Conservation (phyloP, 1,140 invertebrate species). For the Ctenoplectra terminalis region DNA sequence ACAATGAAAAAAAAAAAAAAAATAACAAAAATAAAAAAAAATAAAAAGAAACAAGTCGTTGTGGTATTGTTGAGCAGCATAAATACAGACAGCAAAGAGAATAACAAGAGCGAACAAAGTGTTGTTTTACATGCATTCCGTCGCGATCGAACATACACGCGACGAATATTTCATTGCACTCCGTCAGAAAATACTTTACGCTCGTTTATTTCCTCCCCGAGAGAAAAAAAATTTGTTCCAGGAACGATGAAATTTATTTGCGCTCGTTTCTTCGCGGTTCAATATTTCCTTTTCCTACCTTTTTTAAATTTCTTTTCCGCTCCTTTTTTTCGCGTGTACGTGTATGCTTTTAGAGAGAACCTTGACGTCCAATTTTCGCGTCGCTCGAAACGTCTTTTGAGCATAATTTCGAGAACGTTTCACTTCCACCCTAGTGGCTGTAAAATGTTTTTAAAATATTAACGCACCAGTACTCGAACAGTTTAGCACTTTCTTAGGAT, state of each 20-base stretch:
- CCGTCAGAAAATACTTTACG: conserved; percentile 33
- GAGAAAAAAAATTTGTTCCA: conserved; percentile 17
- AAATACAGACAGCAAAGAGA: conserved; percentile 15
- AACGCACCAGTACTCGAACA: too few relatives aligned
- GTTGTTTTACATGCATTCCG: conserved; percentile 41
- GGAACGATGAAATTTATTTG: conserved; percentile 39
- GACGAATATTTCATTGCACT: conserved; percentile 37
- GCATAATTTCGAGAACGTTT: neutral
- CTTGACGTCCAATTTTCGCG: conserved; percentile 8
- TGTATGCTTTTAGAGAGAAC: neutral
- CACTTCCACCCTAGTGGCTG: too few relatives aligned
- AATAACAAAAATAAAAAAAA: neutral
- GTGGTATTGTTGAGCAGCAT: conserved; percentile 28
- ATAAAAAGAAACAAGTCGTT: neutral
- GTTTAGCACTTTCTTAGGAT: too few relatives aligned
- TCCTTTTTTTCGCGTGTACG: neutral
- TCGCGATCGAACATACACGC: conserved; percentile 34
- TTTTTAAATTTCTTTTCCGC: neutral
- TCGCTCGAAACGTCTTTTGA: neutral
- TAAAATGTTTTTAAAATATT: too few relatives aligned
- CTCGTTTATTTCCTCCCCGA: conserved; percentile 28
- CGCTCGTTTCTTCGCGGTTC: conserved; percentile 2
- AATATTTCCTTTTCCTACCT: conserved; percentile 10
- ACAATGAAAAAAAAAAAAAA: neutral
- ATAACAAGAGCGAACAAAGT: conserved; percentile 27